A percentile compares a stretch with the other conserved stretches of the same genome.
Conservation (phyloP, 2,113 vertebrate genomes). For the Actinemys pallida region DNA sequence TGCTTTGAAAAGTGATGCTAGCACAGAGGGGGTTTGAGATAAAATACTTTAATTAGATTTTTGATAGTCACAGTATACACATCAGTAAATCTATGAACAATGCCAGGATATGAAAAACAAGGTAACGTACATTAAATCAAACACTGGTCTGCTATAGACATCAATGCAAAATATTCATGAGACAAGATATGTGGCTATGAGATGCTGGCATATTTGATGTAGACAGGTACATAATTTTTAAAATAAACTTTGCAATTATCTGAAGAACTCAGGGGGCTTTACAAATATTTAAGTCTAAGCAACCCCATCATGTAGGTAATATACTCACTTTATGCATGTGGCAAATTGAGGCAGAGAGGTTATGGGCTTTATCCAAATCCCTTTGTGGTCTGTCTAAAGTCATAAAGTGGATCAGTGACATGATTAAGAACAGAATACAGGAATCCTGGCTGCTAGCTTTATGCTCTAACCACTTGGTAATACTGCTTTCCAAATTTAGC, state of each 20-base stretch:
- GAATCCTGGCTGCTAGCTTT: not conserved
- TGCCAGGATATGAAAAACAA: not conserved
- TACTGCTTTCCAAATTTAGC: not conserved
- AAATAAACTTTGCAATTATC: not conserved
- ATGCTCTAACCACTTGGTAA: not conserved
- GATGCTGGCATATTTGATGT: not conserved
- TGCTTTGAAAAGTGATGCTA: not conserved
- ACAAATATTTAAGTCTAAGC: not conserved
- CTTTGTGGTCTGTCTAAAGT: not conserved
- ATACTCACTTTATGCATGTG: not conserved
- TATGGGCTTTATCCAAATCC: not conserved
- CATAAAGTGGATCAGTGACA: not conserved
- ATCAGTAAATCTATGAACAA: not conserved
- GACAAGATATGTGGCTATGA: not conserved
- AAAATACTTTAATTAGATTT: not conserved
- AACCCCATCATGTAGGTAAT: not conserved
- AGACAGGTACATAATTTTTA: not conserved
- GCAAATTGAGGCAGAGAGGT: not conserved
- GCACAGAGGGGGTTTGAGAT: not conserved
- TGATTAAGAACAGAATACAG: not conserved
- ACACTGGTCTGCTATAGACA: not conserved
- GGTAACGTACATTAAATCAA: not conserved
- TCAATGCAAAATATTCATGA: not conserved
- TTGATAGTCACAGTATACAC: not conserved
- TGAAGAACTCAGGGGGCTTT: not conserved